phyloP scores from a whole-genome alignment of 2,797 vertebrate genomes.

The Rhabdophis nuchalis region DNA sequence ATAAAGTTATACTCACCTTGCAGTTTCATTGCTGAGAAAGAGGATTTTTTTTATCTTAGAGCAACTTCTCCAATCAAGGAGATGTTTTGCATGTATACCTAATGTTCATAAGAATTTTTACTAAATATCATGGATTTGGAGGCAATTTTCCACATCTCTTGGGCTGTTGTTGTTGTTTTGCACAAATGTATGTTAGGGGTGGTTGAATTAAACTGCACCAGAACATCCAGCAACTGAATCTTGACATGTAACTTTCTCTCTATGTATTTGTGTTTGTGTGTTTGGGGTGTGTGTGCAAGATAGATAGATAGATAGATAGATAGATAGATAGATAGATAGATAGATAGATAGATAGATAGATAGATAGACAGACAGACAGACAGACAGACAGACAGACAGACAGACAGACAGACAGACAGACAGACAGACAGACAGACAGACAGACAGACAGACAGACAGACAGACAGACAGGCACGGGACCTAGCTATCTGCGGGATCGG shows the following conservation, averaged over 20 bases:
- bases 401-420: no score
- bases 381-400: no score
- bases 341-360: no score
- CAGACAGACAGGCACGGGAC: no score
- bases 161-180: not conserved
- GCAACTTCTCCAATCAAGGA: not conserved
- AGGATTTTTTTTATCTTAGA: not conserved
- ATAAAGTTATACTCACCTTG: not conserved
- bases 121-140: not conserved
- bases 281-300: not conserved
- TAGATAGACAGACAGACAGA: no score
- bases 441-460: no score
- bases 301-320: no score
- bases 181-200: not conserved
- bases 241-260: not conserved
- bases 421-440: no score
- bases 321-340: no score
- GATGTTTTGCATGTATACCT: not conserved
- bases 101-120: not conserved
- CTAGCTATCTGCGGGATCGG: no score
- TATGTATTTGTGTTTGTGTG: not conserved
- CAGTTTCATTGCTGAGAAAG: not conserved
- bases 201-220: not conserved
- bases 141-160: not conserved
- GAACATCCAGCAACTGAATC: not conserved